phyloP scores from a whole-genome alignment of 2,113 vertebrate genomes.

The Gnathochromis pfefferi region DNA sequence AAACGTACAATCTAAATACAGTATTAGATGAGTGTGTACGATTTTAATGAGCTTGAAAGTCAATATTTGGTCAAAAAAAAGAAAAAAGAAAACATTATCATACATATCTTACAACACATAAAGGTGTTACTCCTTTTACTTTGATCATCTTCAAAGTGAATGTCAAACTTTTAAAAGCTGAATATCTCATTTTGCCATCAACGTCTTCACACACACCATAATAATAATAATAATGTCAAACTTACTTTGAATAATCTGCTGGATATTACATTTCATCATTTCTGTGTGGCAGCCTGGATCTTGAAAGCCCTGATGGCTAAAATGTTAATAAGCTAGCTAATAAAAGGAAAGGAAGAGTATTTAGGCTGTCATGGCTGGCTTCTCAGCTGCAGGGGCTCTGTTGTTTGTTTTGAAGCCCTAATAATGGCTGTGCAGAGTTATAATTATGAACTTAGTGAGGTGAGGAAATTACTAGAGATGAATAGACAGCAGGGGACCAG shows the following conservation, averaged over 20 bases:
- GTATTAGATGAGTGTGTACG: background rate
- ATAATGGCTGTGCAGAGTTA: constrained; percentile 61
- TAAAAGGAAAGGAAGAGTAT: constrained; percentile 52
- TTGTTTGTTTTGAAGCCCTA: constrained; percentile 65
- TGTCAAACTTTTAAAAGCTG: constrained; percentile 17
- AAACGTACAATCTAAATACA: background rate
- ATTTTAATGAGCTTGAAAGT: background rate
- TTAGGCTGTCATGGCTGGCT: constrained; percentile 62
- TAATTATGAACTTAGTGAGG: constrained; percentile 71
- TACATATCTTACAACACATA: background rate
- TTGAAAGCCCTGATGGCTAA: constrained; percentile 54
- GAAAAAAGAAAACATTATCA: background rate
- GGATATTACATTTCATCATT: constrained; percentile 51
- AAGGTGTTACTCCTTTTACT: background rate
- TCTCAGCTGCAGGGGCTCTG: constrained; percentile 54
- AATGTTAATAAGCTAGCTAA: constrained; percentile 66
- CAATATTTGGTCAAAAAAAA: rapidly evolving
- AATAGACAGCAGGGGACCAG: constrained; percentile 55
- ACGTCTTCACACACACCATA: background rate
- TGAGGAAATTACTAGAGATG: constrained; percentile 66
- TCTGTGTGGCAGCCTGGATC: constrained; percentile 18
- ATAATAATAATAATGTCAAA: constrained; percentile 39
- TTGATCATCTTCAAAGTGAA: background rate
- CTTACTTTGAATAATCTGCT: constrained; percentile 37
- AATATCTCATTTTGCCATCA: constrained; percentile 9